Evolutionary conservation across 2,113 vertebrate genomes (phyloP).

Genomic region (Piliocolobus tephrosceles): DNA sequence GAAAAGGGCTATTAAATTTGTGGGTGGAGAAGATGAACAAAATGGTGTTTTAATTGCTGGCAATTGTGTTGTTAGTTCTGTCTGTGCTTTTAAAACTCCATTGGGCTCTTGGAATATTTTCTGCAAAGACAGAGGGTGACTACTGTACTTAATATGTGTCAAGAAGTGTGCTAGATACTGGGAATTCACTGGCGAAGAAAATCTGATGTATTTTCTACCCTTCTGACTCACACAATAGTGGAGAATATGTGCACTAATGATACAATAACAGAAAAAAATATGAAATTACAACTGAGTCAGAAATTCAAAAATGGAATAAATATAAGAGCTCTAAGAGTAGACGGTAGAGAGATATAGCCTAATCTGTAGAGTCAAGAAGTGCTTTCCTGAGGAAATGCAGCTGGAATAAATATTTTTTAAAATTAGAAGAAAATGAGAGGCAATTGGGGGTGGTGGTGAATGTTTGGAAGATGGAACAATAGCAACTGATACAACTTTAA

Average conservation of each 20-base stretch:
- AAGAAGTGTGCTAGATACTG: not conserved
- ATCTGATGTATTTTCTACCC: not conserved
- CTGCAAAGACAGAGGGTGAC: not conserved
- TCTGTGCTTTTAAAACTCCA: not conserved
- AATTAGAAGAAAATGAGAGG: not conserved
- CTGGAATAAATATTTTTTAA: not conserved
- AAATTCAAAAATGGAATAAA: not conserved
- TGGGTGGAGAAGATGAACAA: not conserved
- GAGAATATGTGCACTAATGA: not conserved
- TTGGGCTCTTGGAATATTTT: not conserved
- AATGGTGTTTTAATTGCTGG: not conserved
- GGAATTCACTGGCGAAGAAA: not conserved
- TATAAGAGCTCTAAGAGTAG: not conserved
- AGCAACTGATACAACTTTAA: not conserved
- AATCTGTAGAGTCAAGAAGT: not conserved
- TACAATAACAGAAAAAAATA: not conserved
- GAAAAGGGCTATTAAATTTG: not conserved
- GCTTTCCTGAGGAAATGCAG: not conserved
- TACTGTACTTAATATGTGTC: not conserved
- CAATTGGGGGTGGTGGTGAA: not conserved
- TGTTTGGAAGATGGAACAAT: not conserved
- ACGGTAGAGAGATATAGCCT: not conserved
- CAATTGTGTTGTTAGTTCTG: not conserved
- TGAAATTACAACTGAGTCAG: not conserved
- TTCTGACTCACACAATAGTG: not conserved